These are phyloP conservation scores for Montipora cactus DNA, from an alignment of 64 coral and sea anemone genomes.

Conservation along the genomic window DNA sequence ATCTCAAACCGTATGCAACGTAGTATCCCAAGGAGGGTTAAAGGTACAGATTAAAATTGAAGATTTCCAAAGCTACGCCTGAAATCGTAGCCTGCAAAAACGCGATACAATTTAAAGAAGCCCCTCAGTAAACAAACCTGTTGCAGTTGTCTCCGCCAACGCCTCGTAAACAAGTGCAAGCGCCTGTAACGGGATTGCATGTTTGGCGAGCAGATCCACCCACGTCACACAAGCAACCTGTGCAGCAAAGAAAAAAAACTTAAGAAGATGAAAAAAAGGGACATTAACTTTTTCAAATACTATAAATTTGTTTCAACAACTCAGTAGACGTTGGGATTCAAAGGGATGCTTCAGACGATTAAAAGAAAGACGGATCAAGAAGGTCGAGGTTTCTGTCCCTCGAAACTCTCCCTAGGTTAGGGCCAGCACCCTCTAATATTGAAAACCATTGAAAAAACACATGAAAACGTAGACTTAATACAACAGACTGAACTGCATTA, in stretches of 20 bases:
- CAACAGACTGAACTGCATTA: no score
- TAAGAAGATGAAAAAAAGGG: no score
- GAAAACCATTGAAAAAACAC: no score
- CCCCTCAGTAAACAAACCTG: slow-evolving; percentile 59
- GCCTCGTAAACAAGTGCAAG: slow-evolving; percentile 78
- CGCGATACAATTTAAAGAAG: background rate
- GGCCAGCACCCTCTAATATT: no score
- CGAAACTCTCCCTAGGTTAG: background rate
- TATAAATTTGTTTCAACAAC: background rate
- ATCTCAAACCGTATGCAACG: background rate
- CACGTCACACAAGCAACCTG: slow-evolving; percentile 86
- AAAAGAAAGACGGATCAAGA: background rate
- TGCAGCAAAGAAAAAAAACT: background rate
- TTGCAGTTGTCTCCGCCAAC: slow-evolving; percentile 74
- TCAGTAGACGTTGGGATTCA: background rate
- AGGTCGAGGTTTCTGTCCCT: background rate
- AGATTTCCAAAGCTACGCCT: background rate
- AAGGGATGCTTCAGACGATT: background rate
- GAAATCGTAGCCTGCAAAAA: background rate
- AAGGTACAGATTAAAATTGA: background rate
- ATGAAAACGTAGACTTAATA: no score
- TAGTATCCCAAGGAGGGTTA: background rate
- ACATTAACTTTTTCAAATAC: no score
- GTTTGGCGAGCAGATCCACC: slow-evolving; percentile 67
- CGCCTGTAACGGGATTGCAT: slow-evolving; percentile 74